Evolutionary conservation across 2,797 vertebrate genomes (phyloP), one percentile per base, ranked within the genome.

Genomic region (Tapera naevia): DNA sequence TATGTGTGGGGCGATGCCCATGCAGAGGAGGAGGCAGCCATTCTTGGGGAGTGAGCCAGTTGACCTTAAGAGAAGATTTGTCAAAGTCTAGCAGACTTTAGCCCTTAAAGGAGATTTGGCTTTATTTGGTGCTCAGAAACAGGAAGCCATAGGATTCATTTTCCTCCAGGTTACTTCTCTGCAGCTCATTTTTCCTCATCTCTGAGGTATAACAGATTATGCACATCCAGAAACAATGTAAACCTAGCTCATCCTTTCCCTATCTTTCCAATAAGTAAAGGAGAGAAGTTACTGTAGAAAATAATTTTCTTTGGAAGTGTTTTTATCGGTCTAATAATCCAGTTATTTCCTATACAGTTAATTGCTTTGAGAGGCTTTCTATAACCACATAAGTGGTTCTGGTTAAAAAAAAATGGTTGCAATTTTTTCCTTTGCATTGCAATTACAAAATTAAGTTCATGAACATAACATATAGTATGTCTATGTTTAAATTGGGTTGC

Each of bases 1-100:
- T 4, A 1, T 0, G 1, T 8, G 10, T 2, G 15, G 2, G 3
- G 17, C 24, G 7, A 6, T 64, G 71, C 0, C 8, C 61, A 24
- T 9, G 45, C 41, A 61, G 45, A n/a, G 64, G 37, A n/a, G 35
- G 23, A 6, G 3, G 1, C 2, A 2, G 7, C 32, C 0, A 1
- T 21, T 54, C 35, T 45, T 37, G 50, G 10, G 19, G 7, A 30
- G 8, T 13, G 10, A 74, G 16, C 14, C 41, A 28, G 25, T 48
- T 70, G 62, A 21, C 64, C 60, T 71, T 51, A 53, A 61, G 62
- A 33, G 24, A 35, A 87, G 73, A 21, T 37, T 13, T 11, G 25
- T 48, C 54, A 66, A 35, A 89, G 15, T 16, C 23, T 1, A 2
- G 18, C 13, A 85, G 43, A 58, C 12, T 39, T 80, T 19, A 62